phyloP scores from a whole-genome alignment of 1,140 invertebrate genomes.

The Cydia splendana region DNA sequence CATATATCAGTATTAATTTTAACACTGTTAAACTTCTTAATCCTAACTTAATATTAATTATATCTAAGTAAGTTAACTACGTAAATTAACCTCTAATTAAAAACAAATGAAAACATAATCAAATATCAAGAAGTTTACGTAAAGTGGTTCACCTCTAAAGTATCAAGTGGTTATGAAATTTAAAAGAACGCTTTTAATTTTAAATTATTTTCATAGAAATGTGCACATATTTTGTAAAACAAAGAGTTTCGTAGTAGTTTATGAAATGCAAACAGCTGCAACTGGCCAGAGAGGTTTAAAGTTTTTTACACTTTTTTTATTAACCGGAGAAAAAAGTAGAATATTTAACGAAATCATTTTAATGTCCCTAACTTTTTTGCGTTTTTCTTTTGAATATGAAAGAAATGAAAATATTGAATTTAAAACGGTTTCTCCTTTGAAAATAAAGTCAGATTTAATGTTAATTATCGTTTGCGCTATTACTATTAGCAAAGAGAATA shows the following conservation, averaged over 20 bases:
- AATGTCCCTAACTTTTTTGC: background rate
- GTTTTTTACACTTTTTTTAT: background rate
- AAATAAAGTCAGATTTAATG: too few relatives aligned
- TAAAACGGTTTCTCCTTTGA: too few relatives aligned
- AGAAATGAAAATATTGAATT: background rate
- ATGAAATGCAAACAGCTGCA: slow-evolving; percentile 7
- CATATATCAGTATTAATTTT: too few relatives aligned
- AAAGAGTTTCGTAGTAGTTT: background rate
- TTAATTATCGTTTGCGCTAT: too few relatives aligned
- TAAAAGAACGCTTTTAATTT: background rate
- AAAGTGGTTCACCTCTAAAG: background rate
- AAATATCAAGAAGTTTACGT: too few relatives aligned
- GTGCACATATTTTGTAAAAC: background rate
- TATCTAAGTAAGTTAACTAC: too few relatives aligned
- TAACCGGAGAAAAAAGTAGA: background rate
- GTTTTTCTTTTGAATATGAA: background rate
- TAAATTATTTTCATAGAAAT: background rate
- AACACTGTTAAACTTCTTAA: too few relatives aligned
- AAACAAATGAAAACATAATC: too few relatives aligned
- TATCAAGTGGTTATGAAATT: background rate
- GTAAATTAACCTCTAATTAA: too few relatives aligned
- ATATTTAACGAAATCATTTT: background rate
- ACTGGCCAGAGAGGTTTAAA: background rate
- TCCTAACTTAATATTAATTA: too few relatives aligned
- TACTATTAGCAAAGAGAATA: too few relatives aligned